These are phyloP conservation scores for Tachystola acroxantha DNA, from an alignment of 2,888 invertebrate genomes.

Conservation along the genomic window DNA sequence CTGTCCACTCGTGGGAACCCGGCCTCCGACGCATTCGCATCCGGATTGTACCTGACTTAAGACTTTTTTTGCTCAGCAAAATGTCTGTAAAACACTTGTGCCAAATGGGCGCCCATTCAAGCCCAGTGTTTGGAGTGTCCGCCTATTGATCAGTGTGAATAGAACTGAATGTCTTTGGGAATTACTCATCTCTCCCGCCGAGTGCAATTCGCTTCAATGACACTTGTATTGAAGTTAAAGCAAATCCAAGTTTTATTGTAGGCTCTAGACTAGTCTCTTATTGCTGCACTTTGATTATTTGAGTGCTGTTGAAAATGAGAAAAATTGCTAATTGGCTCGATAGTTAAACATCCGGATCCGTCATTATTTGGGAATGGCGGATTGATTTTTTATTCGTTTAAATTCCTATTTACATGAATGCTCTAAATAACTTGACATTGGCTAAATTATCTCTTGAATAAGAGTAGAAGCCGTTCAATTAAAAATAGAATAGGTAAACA, in stretches of 20 bases:
- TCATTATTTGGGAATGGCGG: too few relatives aligned
- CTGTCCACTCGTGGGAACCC: constrained; percentile 60
- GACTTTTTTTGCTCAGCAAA: constrained; percentile 45
- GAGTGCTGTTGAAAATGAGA: background rate
- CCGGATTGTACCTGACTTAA: constrained; percentile 60
- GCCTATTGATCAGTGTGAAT: constrained; percentile 29
- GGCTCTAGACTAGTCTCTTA: constrained; percentile 10
- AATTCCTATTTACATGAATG: too few relatives aligned
- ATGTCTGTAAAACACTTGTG: constrained; percentile 62
- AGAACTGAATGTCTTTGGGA: constrained; percentile 19
- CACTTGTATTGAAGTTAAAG: constrained; percentile 31
- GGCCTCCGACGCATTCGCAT: constrained; percentile 54
- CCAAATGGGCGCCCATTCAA: constrained; percentile 54
- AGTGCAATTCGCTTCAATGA: constrained; percentile 21
- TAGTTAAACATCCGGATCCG: too few relatives aligned
- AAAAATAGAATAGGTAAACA: too few relatives aligned
- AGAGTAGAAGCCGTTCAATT: too few relatives aligned
- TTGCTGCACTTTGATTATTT: background rate
- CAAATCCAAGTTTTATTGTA: constrained; percentile 26
- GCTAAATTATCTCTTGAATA: too few relatives aligned
- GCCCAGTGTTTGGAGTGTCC: constrained; percentile 39
- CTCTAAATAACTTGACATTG: too few relatives aligned
- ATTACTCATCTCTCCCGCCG: constrained; percentile 28
- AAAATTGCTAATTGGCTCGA: too few relatives aligned
- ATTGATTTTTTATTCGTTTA: too few relatives aligned